phyloP scores from a whole-genome alignment of 2,113 vertebrate species.

The Rynchops niger region DNA sequence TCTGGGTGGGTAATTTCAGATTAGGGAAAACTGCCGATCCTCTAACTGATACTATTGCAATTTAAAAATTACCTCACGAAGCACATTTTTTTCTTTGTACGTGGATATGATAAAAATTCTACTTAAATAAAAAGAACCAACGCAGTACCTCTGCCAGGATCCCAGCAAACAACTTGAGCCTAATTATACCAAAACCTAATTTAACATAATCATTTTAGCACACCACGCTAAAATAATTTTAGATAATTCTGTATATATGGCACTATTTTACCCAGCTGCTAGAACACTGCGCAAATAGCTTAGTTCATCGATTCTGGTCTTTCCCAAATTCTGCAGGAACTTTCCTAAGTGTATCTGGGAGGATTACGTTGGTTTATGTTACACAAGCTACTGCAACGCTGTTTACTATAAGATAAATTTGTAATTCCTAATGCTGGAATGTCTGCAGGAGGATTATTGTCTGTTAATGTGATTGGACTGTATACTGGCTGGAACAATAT shows the following conservation, averaged over 20 bases:
- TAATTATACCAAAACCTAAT: neutral
- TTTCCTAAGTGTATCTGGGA: neutral
- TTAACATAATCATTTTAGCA: neutral
- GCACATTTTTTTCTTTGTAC: neutral
- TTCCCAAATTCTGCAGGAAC: neutral
- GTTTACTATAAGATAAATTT: neutral
- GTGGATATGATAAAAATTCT: neutral
- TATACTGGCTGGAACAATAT: neutral
- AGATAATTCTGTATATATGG: neutral
- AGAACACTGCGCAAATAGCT: neutral
- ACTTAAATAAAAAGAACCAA: neutral
- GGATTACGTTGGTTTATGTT: neutral
- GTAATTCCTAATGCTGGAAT: conserved; percentile 13
- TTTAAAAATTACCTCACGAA: neutral
- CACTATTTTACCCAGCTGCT: neutral
- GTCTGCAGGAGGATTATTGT: conserved; percentile 19
- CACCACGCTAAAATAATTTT: neutral
- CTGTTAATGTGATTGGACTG: conserved; percentile 18
- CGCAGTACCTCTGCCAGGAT: neutral
- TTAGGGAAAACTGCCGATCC: neutral
- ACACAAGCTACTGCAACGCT: neutral
- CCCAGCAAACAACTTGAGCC: neutral
- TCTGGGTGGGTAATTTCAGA: neutral
- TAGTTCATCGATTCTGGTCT: neutral
- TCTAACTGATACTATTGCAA: neutral